A percentile compares a stretch with the other conserved stretches of the same genome.
Conservation (phyloP, 2,888 invertebrate genomes). For the Dione vanillae region DNA sequence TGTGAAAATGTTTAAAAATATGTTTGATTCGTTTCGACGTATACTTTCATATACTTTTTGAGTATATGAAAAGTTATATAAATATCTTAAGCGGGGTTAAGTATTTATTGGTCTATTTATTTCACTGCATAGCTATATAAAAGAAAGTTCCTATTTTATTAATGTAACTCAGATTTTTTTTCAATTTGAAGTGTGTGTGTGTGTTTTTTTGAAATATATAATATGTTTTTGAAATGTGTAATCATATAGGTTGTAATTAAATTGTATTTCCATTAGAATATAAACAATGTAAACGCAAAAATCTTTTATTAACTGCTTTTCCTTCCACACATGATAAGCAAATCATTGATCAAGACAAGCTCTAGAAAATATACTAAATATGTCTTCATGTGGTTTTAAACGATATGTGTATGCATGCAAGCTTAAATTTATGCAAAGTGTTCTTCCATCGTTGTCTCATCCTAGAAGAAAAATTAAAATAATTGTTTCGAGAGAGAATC, state of each 20-base stretch:
- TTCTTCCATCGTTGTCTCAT: too few species aligned
- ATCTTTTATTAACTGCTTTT: background rate
- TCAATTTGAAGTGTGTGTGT: background rate
- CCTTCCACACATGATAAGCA: too few species aligned
- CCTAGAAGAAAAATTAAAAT: too few species aligned
- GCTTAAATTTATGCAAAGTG: too few species aligned
- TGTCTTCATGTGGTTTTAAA: too few species aligned
- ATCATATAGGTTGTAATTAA: background rate
- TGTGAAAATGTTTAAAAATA: slow-evolving; percentile 63
- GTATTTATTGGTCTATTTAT: background rate
- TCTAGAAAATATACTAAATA: too few species aligned
- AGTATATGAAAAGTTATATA: slow-evolving; percentile 1
- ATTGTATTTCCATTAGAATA: background rate
- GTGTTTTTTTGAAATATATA: background rate
- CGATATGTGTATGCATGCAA: too few species aligned
- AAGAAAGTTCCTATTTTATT: slow-evolving; percentile 11
- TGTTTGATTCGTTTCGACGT: slow-evolving; percentile 61
- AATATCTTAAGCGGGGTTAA: background rate
- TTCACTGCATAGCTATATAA: background rate
- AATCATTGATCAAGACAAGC: too few species aligned
- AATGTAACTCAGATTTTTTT: background rate
- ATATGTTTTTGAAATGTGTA: too few species aligned
- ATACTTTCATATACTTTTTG: slow-evolving; percentile 65
- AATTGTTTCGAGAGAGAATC: too few species aligned
- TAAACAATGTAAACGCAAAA: background rate